Base-by-base conservation (phyloP, 2,797 vertebrate species). In the Ctenopoma multispine region DNA sequence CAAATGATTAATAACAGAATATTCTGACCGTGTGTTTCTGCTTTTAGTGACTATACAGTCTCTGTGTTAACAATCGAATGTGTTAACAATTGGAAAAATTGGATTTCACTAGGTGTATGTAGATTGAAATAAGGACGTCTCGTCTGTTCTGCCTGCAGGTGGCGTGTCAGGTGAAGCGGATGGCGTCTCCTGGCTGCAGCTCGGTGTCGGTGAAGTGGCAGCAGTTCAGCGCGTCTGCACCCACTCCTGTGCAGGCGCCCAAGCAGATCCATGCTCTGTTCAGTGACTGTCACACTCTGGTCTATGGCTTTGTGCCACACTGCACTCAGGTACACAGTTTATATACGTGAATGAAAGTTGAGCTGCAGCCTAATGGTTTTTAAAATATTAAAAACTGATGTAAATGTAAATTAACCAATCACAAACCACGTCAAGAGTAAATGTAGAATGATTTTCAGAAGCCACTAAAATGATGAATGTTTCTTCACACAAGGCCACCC, bases 181-280 rank as follows among this genome's bases (percentile, higher is more conserved):
- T 95, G 72, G 21, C 44, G 2, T 94, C 95, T 46, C 92, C 94
- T 0, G 89, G 94, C 79, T 97, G 96, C 90, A 96, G 86, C 31
- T 95, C 95, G 0, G 91, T 96, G 67, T 95, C 95, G 0, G 84
- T 98, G 31, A 96, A 96, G 87, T 97, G 97, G 96, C 96, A 96
- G 67, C 95, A 92, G 80, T 94, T 96, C 65, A 87, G 82, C 72
- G 71, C 60, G 0, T 63, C 69, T 4, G 80, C 86, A 0, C 74
- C 92, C 0, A 60, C 89, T 67, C 92, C 94, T 2, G 77, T 94
- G 13, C 96, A 97, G 76, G 96, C 96, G n/a, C 96, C 96, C 0
- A 81, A 92, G 59, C 93, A 93, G 78, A 93, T 97, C 59, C 90
- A 89, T 0, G 87, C 96, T 31, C 87, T 98, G 40, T 97, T 96